These are phyloP conservation scores for Gonocerus acuteangulatus DNA, from an alignment of 2,888 invertebrate genomes.

Conservation along the genomic window DNA sequence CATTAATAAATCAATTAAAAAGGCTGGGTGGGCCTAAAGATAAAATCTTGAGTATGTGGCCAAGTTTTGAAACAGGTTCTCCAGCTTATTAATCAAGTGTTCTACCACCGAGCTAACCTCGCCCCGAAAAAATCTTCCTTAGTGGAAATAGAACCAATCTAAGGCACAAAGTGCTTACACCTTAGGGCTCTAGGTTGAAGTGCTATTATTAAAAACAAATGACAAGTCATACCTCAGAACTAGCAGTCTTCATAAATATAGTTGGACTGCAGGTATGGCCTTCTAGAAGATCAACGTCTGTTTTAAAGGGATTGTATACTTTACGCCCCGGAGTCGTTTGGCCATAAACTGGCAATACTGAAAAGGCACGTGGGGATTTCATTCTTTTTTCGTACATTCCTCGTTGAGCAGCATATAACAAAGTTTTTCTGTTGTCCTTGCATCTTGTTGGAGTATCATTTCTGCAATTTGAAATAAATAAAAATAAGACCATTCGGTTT, in stretches of 20 bases:
- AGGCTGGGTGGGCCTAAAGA: too few relatives aligned
- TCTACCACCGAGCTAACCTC: too few relatives aligned
- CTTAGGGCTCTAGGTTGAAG: too few relatives aligned
- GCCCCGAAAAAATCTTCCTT: too few relatives aligned
- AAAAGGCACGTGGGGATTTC: conserved; percentile 9
- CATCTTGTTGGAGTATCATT: conserved; percentile 19
- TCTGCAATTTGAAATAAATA: not conserved
- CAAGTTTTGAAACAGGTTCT: too few relatives aligned
- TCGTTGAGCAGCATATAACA: conserved; percentile 20
- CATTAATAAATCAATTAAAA: too few relatives aligned
- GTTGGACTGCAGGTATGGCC: conserved; percentile 18
- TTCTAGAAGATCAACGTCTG: conserved; percentile 17
- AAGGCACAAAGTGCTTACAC: too few relatives aligned
- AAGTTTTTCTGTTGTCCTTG: conserved; percentile 8
- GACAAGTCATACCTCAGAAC: conserved; percentile 18
- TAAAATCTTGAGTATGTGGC: too few relatives aligned
- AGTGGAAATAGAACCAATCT: too few relatives aligned
- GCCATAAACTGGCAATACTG: not conserved
- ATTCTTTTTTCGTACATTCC: conserved; percentile 20
- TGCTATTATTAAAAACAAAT: too few relatives aligned
- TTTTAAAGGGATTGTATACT: conserved; percentile 15
- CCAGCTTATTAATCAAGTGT: too few relatives aligned
- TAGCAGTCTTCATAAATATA: conserved; percentile 14
- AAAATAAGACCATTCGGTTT: not conserved
- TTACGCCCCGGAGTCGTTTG: conserved; percentile 9